Conservation (phyloP, 2,888 invertebrate species). For the Cantharis flavilabris region DNA sequence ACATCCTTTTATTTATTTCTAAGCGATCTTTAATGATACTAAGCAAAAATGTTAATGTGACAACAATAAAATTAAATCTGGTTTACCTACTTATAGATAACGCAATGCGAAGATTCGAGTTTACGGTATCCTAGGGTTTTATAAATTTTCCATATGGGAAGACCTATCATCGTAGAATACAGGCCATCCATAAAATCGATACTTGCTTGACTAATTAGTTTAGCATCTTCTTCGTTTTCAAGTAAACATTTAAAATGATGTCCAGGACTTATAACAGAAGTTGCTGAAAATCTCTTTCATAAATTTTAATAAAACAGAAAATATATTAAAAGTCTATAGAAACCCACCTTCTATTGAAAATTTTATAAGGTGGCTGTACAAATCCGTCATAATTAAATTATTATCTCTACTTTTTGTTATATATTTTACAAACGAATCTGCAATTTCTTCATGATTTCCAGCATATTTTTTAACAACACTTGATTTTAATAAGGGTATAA, state of each 20-base stretch:
- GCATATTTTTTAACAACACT: conserved; percentile 55
- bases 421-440: conserved; percentile 55
- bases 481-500: conserved; percentile 58
- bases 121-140: conserved; percentile 58
- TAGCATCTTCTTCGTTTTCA: conserved; percentile 39
- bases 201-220: conserved; percentile 56
- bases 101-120: conserved; percentile 58
- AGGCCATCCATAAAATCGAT: conserved; percentile 57
- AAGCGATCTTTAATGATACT: conserved; percentile 42
- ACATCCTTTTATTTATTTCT: conserved; percentile 31
- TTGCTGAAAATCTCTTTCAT: conserved; percentile 51
- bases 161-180: conserved; percentile 56
- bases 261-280: conserved; percentile 61
- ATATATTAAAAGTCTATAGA: conserved; percentile 10
- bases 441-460: conserved; percentile 52
- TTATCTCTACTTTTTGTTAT: conserved; percentile 45
- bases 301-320: neutral
- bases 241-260: conserved; percentile 54
- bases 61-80: neutral
- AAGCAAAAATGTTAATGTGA: conserved; percentile 8
- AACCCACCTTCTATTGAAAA: conserved; percentile 55
- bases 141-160: conserved; percentile 58
- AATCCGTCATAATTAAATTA: conserved; percentile 47
- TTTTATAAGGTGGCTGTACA: conserved; percentile 50
- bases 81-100: conserved; percentile 49